Percentiles rank a stretch among this genome's conserved stretches.
phyloP scores from a whole-genome alignment of 2,888 invertebrate genomes.

The Sepiola atlantica region DNA sequence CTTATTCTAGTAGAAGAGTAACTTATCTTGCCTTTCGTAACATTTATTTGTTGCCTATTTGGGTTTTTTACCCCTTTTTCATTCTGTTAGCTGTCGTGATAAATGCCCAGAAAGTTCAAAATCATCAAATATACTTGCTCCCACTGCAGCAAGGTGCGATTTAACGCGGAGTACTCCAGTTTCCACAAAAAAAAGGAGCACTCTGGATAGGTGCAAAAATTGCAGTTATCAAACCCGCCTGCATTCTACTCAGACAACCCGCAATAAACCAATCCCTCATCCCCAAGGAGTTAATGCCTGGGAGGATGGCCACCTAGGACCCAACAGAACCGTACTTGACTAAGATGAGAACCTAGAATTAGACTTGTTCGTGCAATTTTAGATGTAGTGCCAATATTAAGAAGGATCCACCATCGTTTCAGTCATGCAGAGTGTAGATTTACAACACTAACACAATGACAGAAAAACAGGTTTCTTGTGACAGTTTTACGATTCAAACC shows the following conservation, averaged over 20 bases:
- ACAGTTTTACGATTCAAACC: not conserved
- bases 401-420: not conserved
- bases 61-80: no score
- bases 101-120: no score
- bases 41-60: no score
- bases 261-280: not conserved
- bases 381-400: not conserved
- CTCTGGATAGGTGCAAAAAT: not conserved
- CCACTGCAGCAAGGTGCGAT: no score
- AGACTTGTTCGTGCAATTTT: not conserved
- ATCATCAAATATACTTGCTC: no score
- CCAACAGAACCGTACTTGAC: not conserved
- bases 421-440: not conserved
- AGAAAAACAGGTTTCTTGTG: not conserved
- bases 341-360: no score
- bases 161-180: no score
- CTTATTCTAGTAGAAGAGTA: no score
- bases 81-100: no score
- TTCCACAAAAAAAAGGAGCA: not conserved
- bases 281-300: accelerated
- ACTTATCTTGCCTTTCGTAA: no score
- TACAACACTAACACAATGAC: not conserved
- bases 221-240: not conserved
- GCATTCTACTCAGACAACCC: not conserved
- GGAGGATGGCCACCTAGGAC: not conserved